Base-by-base conservation (phyloP, 1,140 invertebrate species). In the Camponotus pennsylvanicus region DNA sequence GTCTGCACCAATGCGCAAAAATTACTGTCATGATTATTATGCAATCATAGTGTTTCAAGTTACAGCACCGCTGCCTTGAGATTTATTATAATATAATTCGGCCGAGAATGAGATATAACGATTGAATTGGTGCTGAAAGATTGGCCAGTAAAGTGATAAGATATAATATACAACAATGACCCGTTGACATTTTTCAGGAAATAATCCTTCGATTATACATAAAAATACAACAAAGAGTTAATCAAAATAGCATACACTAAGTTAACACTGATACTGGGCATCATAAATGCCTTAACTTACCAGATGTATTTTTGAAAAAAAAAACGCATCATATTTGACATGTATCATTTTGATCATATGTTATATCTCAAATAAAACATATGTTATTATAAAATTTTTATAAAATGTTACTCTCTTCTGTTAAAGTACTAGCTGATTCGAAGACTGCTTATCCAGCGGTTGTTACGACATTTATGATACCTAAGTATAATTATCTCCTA, bases 401-500 rank as follows among this genome's bases (percentile, higher is more conserved):
- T 15, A 27, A 55, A 75, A 75, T 52, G 34, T 73, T 52, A 15
- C 5, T 49, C n/a, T 27, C 34, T 9, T 9, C 11, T 42, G 13
- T 52, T 18, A 11, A 4, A 18, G 37, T 49, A 45, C 3, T 15
- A 11, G 0, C 21, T 67, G 5, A 9, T 63, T 71, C 37, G 40
- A 66, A 61, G 6, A 27, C 18, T 64, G 21, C 5, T 45, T 2
- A 63, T 77, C 4, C 45, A 63, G 21, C 9, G 9, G 64, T 3
- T 32, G 13, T n/a, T 71, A 78, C 67, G 34, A 59, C 18, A 88
- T 76, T 82, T 69, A 86, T 52, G 70, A 40, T 69, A 40, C 32
- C 45, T 67, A 61, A 27, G 64, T 73, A 18, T 78, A 70, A n/a
- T 63, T 76, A 32, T 88, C 64, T 69, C 66, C 34, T 80, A 86